These are phyloP conservation scores for Chaetoderma sp. DNA, from an alignment of 2,888 invertebrate species.

Conservation along the genomic window DNA sequence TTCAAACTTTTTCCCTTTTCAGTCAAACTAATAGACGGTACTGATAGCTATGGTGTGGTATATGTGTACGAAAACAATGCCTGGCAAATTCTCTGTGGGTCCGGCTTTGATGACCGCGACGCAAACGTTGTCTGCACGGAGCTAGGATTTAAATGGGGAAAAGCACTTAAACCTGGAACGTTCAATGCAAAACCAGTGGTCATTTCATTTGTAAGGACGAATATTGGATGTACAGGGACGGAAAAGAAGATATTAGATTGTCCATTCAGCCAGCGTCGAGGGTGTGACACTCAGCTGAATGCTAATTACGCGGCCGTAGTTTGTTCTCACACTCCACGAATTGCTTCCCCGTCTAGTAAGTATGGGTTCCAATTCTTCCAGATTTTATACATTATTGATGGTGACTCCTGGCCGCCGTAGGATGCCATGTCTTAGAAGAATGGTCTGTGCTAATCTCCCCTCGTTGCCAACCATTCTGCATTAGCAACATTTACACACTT, in stretches of 20 bases:
- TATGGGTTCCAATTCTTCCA: too few relatives aligned
- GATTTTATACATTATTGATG: too few relatives aligned
- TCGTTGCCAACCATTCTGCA: too few relatives aligned
- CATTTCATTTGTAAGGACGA: constrained; percentile 39
- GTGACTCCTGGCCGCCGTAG: too few relatives aligned
- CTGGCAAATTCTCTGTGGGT: constrained; percentile 52
- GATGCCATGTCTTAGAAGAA: too few relatives aligned
- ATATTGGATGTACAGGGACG: constrained; percentile 45
- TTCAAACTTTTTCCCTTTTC: neutral
- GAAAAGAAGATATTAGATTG: constrained; percentile 46
- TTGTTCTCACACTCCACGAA: too few relatives aligned
- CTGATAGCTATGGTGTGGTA: constrained; percentile 34
- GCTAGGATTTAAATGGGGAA: constrained; percentile 42
- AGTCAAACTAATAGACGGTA: constrained; percentile 33
- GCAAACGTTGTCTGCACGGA: constrained; percentile 50
- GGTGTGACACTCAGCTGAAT: constrained; percentile 39
- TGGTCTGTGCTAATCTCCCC: too few relatives aligned
- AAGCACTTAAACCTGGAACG: constrained; percentile 45
- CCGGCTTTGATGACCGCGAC: constrained; percentile 47
- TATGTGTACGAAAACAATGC: constrained; percentile 25
- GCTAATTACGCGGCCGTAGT: constrained; percentile 53
- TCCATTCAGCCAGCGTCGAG: constrained; percentile 39
- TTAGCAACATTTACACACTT: too few relatives aligned
- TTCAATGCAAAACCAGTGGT: constrained; percentile 37
- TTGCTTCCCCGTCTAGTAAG: too few relatives aligned